A percentile compares a stretch with the other conserved stretches of the same genome.
These are phyloP conservation scores for Tetraneura akinire DNA, from an alignment of 1,140 invertebrate genomes.

Conservation along the genomic window DNA sequence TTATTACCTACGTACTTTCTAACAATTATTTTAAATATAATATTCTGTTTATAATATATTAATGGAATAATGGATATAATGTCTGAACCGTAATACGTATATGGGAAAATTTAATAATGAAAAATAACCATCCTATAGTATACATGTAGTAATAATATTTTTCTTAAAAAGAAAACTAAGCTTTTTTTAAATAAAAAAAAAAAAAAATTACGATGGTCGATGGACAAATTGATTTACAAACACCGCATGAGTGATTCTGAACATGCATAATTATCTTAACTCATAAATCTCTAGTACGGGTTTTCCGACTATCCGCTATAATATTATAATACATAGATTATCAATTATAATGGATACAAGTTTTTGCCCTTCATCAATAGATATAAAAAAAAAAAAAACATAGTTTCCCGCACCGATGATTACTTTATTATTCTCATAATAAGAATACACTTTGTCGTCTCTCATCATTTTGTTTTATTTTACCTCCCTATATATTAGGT, in stretches of 20 bases:
- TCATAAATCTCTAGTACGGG: constrained; percentile 18
- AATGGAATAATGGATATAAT: too few relatives aligned
- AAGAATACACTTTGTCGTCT: constrained; percentile 21
- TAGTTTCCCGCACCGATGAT: constrained; percentile 33
- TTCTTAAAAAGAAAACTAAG: too few relatives aligned
- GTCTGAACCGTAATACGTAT: too few relatives aligned
- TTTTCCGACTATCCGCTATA: not conserved
- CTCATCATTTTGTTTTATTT: constrained; percentile 9
- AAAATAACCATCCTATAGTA: too few relatives aligned
- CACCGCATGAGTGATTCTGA: constrained; percentile 25
- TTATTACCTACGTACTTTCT: too few relatives aligned
- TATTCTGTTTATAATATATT: too few relatives aligned
- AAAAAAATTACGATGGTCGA: not conserved
- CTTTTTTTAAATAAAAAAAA: too few relatives aligned
- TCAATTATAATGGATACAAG: constrained; percentile 5
- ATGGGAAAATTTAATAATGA: too few relatives aligned
- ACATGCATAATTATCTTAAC: constrained; percentile 30
- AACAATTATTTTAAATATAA: too few relatives aligned
- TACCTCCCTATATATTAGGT: not conserved
- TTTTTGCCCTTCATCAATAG: not conserved
- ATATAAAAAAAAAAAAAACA: constrained; percentile 13
- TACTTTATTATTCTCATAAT: not conserved
- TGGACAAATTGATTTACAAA: constrained; percentile 5
- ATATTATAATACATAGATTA: not conserved
- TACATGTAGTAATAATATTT: too few relatives aligned